These are phyloP conservation scores for Sinocyclocheilus anshuiensis DNA, from an alignment of 2,113 vertebrate species.

Conservation along the genomic window DNA sequence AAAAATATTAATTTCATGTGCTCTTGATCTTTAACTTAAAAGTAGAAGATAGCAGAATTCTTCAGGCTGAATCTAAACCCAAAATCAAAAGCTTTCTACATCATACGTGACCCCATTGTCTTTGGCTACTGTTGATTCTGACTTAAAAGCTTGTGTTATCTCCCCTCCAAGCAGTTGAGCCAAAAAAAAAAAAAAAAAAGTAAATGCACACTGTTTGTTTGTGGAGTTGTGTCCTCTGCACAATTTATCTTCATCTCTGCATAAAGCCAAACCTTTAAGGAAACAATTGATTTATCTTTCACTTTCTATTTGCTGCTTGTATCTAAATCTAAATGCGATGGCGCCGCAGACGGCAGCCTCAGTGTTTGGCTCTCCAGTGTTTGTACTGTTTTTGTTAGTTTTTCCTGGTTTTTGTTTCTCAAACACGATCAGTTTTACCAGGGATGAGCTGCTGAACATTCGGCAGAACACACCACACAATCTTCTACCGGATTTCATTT, in stretches of 20 bases:
- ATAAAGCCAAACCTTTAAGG: background rate
- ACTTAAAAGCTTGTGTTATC: background rate
- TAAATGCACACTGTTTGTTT: background rate
- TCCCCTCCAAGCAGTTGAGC: background rate
- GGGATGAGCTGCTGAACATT: no score
- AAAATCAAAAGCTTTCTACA: background rate
- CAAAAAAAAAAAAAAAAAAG: background rate
- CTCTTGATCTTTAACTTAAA: background rate
- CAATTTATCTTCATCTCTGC: constrained; percentile 8
- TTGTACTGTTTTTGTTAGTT: no score
- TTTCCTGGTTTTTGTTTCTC: no score
- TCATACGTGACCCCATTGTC: background rate
- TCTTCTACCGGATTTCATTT: no score
- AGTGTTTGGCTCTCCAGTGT: no score
- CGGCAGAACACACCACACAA: no score
- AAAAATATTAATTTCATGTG: background rate
- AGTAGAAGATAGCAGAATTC: background rate
- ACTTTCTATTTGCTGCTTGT: background rate
- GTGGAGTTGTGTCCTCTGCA: no score
- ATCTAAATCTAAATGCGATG: no score
- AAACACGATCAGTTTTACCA: no score
- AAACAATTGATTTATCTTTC: background rate
- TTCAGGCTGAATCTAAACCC: background rate
- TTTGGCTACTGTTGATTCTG: background rate
- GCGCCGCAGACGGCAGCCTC: no score